Conservation (phyloP, 2,888 invertebrate genomes). For the Drosophila villosipedis region DNA sequence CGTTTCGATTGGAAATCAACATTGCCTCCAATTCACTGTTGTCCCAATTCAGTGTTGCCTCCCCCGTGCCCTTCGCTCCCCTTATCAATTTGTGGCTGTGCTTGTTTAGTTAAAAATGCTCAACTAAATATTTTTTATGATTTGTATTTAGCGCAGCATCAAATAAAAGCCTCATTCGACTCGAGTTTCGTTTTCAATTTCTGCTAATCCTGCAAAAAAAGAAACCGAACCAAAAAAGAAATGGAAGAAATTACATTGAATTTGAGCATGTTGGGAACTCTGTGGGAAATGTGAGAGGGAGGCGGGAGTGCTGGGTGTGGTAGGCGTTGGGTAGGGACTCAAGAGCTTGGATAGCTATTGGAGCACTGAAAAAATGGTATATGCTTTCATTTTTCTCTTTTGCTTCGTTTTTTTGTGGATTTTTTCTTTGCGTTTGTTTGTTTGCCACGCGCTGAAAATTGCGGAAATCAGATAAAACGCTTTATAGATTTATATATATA, state of each 20-base stretch:
- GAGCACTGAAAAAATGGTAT: conserved; percentile 34
- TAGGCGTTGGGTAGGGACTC: background rate
- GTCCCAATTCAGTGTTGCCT: background rate
- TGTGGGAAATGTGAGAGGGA: conserved; percentile 14
- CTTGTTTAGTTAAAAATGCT: conserved; percentile 59
- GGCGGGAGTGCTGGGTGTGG: too few relatives aligned
- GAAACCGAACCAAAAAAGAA: conserved; percentile 5
- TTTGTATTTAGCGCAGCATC: conserved; percentile 54
- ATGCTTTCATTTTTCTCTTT: conserved; percentile 29
- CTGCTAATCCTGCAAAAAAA: conserved; percentile 55
- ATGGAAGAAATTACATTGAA: conserved; percentile 59
- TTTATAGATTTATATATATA: conserved; percentile 8
- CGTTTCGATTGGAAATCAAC: conserved; percentile 20
- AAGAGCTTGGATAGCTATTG: background rate
- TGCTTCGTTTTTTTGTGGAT: conserved; percentile 9
- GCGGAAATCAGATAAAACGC: conserved; percentile 42
- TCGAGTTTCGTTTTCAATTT: conserved; percentile 61
- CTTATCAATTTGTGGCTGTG: conserved; percentile 20
- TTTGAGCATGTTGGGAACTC: conserved; percentile 42
- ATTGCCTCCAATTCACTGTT: background rate
- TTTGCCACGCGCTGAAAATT: conserved; percentile 47
- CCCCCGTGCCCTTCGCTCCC: background rate
- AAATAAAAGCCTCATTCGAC: background rate
- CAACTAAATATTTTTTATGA: conserved; percentile 62
- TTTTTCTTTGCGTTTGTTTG: conserved; percentile 40